phyloP scores from a whole-genome alignment of 2,888 invertebrate species.

The Neoscelio sp. region DNA sequence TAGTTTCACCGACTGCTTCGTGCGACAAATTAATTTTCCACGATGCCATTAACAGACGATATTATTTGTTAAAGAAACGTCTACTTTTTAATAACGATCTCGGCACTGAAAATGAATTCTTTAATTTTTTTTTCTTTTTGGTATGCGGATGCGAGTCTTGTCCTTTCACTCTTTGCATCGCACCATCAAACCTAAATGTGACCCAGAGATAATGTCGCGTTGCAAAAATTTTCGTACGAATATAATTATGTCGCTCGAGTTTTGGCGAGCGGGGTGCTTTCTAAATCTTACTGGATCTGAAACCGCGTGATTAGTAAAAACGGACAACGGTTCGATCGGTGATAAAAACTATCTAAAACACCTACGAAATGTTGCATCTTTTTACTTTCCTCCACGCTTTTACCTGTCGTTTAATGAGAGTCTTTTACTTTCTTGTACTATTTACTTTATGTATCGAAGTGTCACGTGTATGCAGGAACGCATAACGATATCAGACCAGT shows the following conservation, averaged over 20 bases:
- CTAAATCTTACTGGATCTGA: slow-evolving; percentile 27
- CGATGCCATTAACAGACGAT: slow-evolving; percentile 23
- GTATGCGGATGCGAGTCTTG: slow-evolving; percentile 13
- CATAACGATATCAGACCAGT: slow-evolving; percentile 48
- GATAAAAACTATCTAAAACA: slow-evolving; percentile 51
- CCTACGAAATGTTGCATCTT: slow-evolving; percentile 57
- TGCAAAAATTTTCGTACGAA: slow-evolving; percentile 35
- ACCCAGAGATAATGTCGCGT: slow-evolving; percentile 17
- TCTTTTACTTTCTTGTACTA: slow-evolving; percentile 60
- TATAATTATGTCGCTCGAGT: slow-evolving; percentile 15
- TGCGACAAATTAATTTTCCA: slow-evolving; percentile 54
- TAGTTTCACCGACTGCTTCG: slow-evolving; percentile 44
- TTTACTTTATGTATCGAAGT: slow-evolving; percentile 43
- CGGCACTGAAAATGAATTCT: too few species aligned
- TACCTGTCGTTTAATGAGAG: slow-evolving; percentile 57
- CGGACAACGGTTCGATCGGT: slow-evolving; percentile 14
- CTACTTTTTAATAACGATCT: too few species aligned
- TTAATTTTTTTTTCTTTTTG: slow-evolving; percentile 17
- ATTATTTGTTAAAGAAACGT: too few species aligned
- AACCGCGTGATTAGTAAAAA: slow-evolving; percentile 62
- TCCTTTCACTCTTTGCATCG: slow-evolving; percentile 31
- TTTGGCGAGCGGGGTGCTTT: slow-evolving; percentile 40
- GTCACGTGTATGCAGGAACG: slow-evolving; percentile 17
- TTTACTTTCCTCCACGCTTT: slow-evolving; percentile 65
- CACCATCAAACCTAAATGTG: slow-evolving; percentile 22